Percentiles rank a stretch among this genome's conserved stretches.
These are phyloP conservation scores for Lepidotrigona ventralis DNA, from an alignment of 1,140 invertebrate species.

Conservation along the genomic window DNA sequence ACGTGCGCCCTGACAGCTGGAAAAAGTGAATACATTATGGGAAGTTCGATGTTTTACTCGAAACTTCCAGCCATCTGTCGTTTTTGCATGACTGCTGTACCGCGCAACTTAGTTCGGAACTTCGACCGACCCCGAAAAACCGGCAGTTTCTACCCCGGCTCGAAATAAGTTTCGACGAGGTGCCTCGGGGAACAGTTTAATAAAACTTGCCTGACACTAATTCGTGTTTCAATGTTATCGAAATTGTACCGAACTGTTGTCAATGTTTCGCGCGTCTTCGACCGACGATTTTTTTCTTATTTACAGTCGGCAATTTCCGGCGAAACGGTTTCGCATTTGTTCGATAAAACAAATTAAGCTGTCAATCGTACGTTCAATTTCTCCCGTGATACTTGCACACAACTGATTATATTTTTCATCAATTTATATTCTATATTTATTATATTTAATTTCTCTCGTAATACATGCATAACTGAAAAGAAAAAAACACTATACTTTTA, in stretches of 20 bases:
- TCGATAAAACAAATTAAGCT: too few species aligned
- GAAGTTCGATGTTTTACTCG: constrained; percentile 35
- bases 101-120: constrained; percentile 31
- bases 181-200: constrained; percentile 25
- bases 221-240: constrained; percentile 4
- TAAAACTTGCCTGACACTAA: constrained; percentile 33
- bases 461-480: background rate
- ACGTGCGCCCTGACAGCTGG: background rate
- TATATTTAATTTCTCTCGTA: background rate
- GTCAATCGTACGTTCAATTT: too few species aligned
- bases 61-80: constrained; percentile 45
- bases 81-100: constrained; percentile 45
- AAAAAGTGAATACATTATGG: constrained; percentile 43
- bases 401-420: too few species aligned
- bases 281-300: background rate
- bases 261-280: too few species aligned
- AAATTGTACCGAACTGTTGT: background rate
- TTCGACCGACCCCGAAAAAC: constrained; percentile 25
- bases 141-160: background rate
- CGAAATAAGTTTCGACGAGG: constrained; percentile 21
- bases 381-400: too few species aligned
- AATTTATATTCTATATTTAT: too few species aligned
- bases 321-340: too few species aligned
- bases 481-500: background rate
- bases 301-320: background rate